Base-by-base conservation (phyloP, 2,797 vertebrate genomes). In the Pangasius krempfi region DNA sequence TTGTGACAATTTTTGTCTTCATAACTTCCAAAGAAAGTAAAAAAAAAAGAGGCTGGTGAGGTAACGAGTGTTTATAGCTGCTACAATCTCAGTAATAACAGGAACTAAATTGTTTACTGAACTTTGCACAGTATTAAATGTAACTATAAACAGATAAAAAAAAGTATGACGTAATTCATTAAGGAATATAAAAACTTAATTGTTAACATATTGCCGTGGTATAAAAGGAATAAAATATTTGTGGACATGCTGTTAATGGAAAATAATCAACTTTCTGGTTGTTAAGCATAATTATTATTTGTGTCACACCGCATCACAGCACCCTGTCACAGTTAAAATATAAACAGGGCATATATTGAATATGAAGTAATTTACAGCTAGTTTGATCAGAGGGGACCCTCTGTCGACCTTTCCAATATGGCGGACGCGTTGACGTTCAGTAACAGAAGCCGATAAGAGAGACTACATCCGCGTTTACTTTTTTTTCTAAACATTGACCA, bases 401-500 rank as follows among this genome's bases (percentile, higher is more conserved):
- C 12, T 52, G 2, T n/a, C 7, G 80, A 64, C 81, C 81, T 83
- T 64, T 64, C 40, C 40, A 83, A 47, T 6, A 83, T 83, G 81
- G 81, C 60, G 40, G 60, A 64, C 40, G 27, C 60, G 22, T 27
- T 62, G 22, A 62, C 37, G 80, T 62, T 1, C 76, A 1, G 27
- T 3, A 2, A 33, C 12, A 22, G 1, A 81, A 60, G 1, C 25
- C 18, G 37, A 4, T 12, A 22, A 5, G 9, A 18, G 10, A 16
- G 33, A 9, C 9, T 27, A 62, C 37, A 3, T 62, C 56, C 56
- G 12, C 50, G 10, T 54, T 2, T 30, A 4, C 37, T 22, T 33
- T 40, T 9, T 0, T 2, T 5, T 12, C 1, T 25, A 64, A 72
- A 37, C 18, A 12, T 22, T 50, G 22, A 27, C 44, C 47, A 54